Evolutionary conservation across 2,888 invertebrate genomes (phyloP), one percentile per base, ranked within the genome.

Genomic region (Drosophila meridionalis): DNA sequence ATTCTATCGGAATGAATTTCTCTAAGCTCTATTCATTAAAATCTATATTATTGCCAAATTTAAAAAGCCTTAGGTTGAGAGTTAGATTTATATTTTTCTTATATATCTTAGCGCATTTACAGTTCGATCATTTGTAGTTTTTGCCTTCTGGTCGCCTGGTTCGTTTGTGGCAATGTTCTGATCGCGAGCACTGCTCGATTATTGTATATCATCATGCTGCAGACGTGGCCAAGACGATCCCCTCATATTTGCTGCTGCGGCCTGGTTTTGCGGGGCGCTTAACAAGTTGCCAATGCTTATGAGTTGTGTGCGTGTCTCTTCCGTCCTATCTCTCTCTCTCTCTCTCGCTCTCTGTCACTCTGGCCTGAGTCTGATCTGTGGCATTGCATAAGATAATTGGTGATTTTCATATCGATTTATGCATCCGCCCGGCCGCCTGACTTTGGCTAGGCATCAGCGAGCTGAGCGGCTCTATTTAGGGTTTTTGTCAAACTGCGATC

Each of bases 361-460:
- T 58, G 45, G 58, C 58, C 69, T 65, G 57, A 45, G 40, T 55
- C 47, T 43, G 69, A 36, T 55, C 47, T 47, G 69, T 48, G 59
- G 78, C 80, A 87, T 85, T 84, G 79, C 82, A 82, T 83, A 89
- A 83, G 87, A 88, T 91, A 91, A 90, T 88, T 91, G 90, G 90
- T 90, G 89, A 87, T 90, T 87, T 87, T 84, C 87, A 80, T 80
- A 87, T 89, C 91, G 90, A 92, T 92, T 92, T 92, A 92, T 92
- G 91, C 92, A 92, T 92, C 91, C 91, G 91, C 89, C 80, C 4
- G 9, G 26, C 6, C 36, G 34, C 36, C 68, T 43, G 72, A 34
- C 68, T 72, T 72, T 47, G 50, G 48, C 68, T 69, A 73, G 69
- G 43, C 60, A 53, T 6, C 57, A 43, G 55, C 36, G 11, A 26